Conservation (phyloP, 2,797 vertebrate genomes). For the Micromesistius poutassou region DNA sequence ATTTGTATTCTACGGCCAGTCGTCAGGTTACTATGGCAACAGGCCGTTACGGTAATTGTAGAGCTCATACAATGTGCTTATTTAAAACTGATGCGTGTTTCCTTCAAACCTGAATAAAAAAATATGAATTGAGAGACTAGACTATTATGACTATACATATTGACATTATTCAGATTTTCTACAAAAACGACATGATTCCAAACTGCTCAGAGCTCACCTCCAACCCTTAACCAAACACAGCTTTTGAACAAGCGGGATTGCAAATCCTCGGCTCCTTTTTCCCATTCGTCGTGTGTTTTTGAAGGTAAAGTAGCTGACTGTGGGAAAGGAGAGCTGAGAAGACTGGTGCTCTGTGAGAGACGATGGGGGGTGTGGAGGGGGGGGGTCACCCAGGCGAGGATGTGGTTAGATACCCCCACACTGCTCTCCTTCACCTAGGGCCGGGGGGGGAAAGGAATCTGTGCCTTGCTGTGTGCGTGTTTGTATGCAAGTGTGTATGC, state of each 20-base stretch:
- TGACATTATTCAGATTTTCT: background rate
- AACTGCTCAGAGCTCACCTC: background rate
- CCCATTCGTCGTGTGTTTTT: slow-evolving; percentile 28
- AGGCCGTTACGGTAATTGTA: background rate
- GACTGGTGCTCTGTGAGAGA: slow-evolving; percentile 37
- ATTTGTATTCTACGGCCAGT: background rate
- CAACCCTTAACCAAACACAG: background rate
- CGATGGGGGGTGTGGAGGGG: slow-evolving; percentile 26
- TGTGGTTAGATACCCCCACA: slow-evolving; percentile 58
- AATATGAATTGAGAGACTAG: background rate
- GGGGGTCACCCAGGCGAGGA: slow-evolving; percentile 48
- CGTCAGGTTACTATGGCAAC: background rate
- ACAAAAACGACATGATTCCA: background rate
- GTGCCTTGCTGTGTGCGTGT: slow-evolving; percentile 7
- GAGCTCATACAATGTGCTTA: background rate
- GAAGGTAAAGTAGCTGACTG: slow-evolving; percentile 45
- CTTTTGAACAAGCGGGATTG: background rate
- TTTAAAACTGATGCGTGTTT: background rate
- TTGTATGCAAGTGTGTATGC: slow-evolving; percentile 2
- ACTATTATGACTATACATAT: background rate
- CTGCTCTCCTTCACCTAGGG: slow-evolving; percentile 50
- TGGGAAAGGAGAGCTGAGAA: slow-evolving; percentile 38
- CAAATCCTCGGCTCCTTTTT: slow-evolving; percentile 9
- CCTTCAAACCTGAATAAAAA: background rate
- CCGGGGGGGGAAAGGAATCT: slow-evolving; percentile 1